These are phyloP conservation scores for Drosophila limbata DNA, from an alignment of 2,888 invertebrate genomes.

Conservation along the genomic window DNA sequence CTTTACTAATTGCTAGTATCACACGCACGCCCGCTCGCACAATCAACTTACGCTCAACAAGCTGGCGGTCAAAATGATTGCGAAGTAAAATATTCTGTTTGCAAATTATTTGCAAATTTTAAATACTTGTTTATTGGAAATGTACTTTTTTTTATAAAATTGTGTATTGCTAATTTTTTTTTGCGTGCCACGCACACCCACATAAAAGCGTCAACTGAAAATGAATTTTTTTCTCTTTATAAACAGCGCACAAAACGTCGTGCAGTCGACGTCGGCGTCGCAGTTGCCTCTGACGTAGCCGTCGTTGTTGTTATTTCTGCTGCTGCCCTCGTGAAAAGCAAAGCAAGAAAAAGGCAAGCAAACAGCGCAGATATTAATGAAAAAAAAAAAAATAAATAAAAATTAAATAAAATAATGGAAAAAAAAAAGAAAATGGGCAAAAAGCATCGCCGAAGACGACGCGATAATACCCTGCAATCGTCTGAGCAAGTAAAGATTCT, in stretches of 20 bases:
- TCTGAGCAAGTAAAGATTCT: neutral
- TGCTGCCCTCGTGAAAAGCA: constrained; percentile 59
- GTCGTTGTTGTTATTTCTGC: constrained; percentile 38
- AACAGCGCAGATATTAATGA: constrained; percentile 78
- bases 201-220: constrained; percentile 79
- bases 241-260: constrained; percentile 74
- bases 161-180: constrained; percentile 45
- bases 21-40: constrained; percentile 15
- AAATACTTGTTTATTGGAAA: constrained; percentile 61
- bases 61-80: constrained; percentile 67
- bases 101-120: constrained; percentile 52
- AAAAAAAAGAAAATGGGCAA: constrained; percentile 67
- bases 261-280: constrained; percentile 65
- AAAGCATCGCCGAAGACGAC: constrained; percentile 20
- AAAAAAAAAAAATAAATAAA: constrained; percentile 64
- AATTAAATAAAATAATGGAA: constrained; percentile 66
- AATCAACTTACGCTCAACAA: constrained; percentile 72
- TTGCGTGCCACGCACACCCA: constrained; percentile 74
- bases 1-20: constrained; percentile 41
- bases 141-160: constrained; percentile 30
- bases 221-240: constrained; percentile 79
- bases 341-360: constrained; percentile 67
- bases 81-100: constrained; percentile 49
- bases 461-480: constrained; percentile 50
- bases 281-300: constrained; percentile 44